Base-by-base conservation (phyloP, 2,797 vertebrate genomes). In the Cheirogaleus major region DNA sequence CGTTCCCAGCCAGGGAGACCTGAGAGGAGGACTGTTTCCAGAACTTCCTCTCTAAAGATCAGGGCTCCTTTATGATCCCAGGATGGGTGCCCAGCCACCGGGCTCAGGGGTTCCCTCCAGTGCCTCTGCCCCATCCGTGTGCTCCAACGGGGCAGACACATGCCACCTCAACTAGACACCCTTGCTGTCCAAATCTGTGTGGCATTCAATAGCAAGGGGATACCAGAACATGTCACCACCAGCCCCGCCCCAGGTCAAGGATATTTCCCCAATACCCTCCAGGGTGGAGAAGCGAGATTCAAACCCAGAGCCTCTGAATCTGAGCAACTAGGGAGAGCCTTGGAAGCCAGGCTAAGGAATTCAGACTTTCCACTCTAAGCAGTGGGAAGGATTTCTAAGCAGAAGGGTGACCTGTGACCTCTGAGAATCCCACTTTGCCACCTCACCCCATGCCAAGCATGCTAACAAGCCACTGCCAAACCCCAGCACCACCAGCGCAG, bases 401-500 rank as follows among this genome's bases (percentile, higher is more conserved):
- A 59, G 45, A 90, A 88, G 35, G 52, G 30, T 11, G 20, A 18
- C 48, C 69, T 14, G 7, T 9, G 18, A 30, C n/a, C 25, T 43
- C 14, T 41, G 57, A 86, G 88, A 86, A 57, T 5, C 38, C 57
- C 10, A 25, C 22, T 48, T 50, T n/a, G 6, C 35, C n/a, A 30
- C 5, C 38, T 59, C 30, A 25, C 27, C 80, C 20, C 0, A 17
- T 43, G 80, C 63, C 11, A 38, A 73, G 48, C 48, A 79, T 4
- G 50, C 30, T 4, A 27, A 4, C 0, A 10, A 1, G 30, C 0
- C 4, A 1, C 11, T 4, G 22, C 82, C 48, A 35, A 63, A 10
- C 10, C 38, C 13, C 41, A 27, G 2, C 23, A 30, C 12, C 22
- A 35, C 12, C 43, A 18, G 61, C 30, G 5, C 3, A 6, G 45